Evolutionary conservation across 2,797 vertebrate species (phyloP), one percentile per base, ranked within the genome.

Genomic region (Enteromius trimaculatus): DNA sequence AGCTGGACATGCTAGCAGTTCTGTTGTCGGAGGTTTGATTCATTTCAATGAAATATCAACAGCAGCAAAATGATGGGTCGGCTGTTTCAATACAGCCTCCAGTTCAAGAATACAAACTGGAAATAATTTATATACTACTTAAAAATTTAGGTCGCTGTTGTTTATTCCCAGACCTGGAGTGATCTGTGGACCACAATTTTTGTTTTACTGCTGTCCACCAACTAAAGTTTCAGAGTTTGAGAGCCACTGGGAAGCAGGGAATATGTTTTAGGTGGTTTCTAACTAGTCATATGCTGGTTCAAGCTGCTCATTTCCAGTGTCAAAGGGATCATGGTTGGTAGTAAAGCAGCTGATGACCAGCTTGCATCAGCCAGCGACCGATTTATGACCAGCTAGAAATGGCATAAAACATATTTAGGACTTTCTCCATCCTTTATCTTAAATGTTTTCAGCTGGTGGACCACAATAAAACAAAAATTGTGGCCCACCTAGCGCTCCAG

Each of bases 251-350:
- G 31, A 17, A 17, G 26, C 14, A 31, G 60, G 29, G 60, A 17
- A 64, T 31, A 31, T 64, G 26, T 62, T 62, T 62, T 62, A 62
- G 58, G 58, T 55, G 49, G 29, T 34, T 79, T n/a, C 65, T 16
- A 51, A 42, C n/a, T 76, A 14, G 29, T 53, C 19, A 42, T 49
- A 55, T 16, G 31, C 34, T 77, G 58, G n/a, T 29, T 9, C 76
- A 64, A 44, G 58, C 39, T 77, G 76, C 23, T 44, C 47, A 66
- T 51, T 55, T 16, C 6, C 31, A 58, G 19, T 42, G 37, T 51
- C n/a, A 34, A 79, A 79, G 60, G 5, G 58, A 77, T 44, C 9
- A 47, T 44, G 37, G 14, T 29, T 4, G 10, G 16, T 64, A 42
- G 31, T 62, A 17, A 64, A 64, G 17, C 9, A 77, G 39, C 58